Evolutionary conservation across 2,113 vertebrate species (phyloP).

Genomic region (Eleginops maclovinus): DNA sequence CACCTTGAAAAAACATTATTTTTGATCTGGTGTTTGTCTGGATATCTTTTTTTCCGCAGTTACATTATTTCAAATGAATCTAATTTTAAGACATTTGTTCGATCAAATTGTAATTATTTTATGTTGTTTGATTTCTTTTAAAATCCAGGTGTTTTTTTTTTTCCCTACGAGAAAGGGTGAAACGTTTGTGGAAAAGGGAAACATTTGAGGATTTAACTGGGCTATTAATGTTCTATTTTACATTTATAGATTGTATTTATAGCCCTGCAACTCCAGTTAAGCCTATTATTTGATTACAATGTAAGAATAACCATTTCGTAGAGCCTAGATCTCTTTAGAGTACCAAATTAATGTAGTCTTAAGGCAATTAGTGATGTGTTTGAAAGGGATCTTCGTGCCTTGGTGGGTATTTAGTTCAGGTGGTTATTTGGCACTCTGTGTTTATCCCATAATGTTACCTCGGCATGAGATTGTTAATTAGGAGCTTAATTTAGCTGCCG

Average conservation of each 20-base stretch:
- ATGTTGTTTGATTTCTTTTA: background rate
- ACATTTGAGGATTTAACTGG: no score
- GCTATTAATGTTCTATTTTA: background rate
- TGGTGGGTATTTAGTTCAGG: constrained; percentile 68
- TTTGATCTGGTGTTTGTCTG: background rate
- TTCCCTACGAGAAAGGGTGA: background rate
- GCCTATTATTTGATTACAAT: background rate
- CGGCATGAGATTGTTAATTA: constrained; percentile 82
- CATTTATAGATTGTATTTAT: background rate
- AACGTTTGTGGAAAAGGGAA: no score
- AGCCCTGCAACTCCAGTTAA: background rate
- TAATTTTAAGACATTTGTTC: background rate
- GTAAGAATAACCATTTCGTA: background rate
- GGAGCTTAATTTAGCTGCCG: constrained; percentile 84
- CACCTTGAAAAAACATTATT: background rate
- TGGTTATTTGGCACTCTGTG: constrained; percentile 74
- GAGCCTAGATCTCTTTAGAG: constrained; percentile 1
- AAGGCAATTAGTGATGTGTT: constrained; percentile 39
- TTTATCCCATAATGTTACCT: constrained; percentile 84
- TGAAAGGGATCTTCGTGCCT: constrained; percentile 44
- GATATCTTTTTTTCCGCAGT: background rate
- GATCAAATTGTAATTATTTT: background rate
- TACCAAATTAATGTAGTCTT: constrained; percentile 19
- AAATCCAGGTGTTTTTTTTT: background rate
- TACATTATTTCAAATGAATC: background rate